phyloP scores from a whole-genome alignment of 2,797 vertebrate species.

The Thaleichthys pacificus region DNA sequence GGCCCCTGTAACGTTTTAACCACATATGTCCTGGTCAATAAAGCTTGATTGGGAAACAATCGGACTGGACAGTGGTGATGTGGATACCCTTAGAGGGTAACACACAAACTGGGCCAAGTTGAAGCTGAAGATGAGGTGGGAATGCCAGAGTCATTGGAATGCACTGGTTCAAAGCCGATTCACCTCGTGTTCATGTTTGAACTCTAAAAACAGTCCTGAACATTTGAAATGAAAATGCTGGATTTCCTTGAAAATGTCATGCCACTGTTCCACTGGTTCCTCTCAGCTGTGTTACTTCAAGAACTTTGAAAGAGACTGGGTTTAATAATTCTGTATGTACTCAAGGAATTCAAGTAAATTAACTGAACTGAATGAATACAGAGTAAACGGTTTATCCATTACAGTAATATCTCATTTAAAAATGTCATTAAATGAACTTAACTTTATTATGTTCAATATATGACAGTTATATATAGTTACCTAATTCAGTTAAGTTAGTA shows the following conservation, averaged over 20 bases:
- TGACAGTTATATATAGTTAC: too few relatives aligned
- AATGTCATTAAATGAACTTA: too few relatives aligned
- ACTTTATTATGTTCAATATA: too few relatives aligned
- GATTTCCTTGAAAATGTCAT: background rate
- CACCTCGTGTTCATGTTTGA: background rate
- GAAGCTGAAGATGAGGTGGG: background rate
- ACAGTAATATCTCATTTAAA: too few relatives aligned
- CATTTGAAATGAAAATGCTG: too few relatives aligned
- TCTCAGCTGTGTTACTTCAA: constrained; percentile 13
- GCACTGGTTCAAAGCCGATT: background rate
- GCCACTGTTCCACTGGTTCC: background rate
- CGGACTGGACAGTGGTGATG: constrained; percentile 9
- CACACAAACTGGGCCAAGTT: too few relatives aligned
- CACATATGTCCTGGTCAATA: constrained; percentile 53
- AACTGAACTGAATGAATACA: too few relatives aligned
- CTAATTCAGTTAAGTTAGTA: too few relatives aligned
- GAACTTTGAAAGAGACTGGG: background rate
- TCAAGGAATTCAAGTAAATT: too few relatives aligned
- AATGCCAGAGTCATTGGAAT: background rate
- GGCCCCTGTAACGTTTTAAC: constrained; percentile 48
- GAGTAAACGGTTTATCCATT: too few relatives aligned
- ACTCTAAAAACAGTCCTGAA: background rate
- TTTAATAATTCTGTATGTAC: background rate
- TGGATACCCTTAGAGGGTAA: constrained; percentile 23
- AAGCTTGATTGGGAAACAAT: constrained; percentile 30